Percentiles rank a stretch among this genome's conserved stretches.
Conservation (phyloP, 2,797 vertebrate genomes). For the Parauchenoglanis punctatus region DNA sequence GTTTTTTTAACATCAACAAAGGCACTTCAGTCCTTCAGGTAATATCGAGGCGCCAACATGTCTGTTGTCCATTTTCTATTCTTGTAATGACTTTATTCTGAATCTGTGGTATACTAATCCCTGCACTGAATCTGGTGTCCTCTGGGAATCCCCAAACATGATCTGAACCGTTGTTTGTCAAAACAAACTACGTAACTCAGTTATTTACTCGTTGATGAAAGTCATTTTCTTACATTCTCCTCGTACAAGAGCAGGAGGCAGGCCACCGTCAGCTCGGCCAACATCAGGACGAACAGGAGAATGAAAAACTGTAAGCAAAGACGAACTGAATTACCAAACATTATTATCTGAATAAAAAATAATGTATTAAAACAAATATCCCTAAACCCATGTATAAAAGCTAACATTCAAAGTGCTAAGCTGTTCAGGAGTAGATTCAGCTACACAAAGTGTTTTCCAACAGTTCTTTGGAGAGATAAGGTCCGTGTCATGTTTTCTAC, state of each 20-base stretch:
- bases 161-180: not conserved
- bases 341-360: not conserved
- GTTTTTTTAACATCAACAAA: not conserved
- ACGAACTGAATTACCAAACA: not conserved
- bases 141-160: not conserved
- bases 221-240: conserved; percentile 14
- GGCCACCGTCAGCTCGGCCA: conserved; percentile 71
- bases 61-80: not conserved
- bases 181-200: not conserved
- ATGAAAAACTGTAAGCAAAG: conserved; percentile 73
- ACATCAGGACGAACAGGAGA: conserved; percentile 76
- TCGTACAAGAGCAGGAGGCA: conserved; percentile 73
- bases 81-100: not conserved
- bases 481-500: too few relatives aligned
- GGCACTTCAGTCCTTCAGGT: not conserved
- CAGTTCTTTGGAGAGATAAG: not conserved
- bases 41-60: not conserved
- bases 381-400: not conserved
- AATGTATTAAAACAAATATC: not conserved
- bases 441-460: not conserved
- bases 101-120: not conserved
- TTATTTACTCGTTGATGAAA: not conserved
- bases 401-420: not conserved
- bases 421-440: not conserved
- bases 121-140: not conserved